Conservation (phyloP, 2,113 vertebrate species). For the Myiopsitta monachus region DNA sequence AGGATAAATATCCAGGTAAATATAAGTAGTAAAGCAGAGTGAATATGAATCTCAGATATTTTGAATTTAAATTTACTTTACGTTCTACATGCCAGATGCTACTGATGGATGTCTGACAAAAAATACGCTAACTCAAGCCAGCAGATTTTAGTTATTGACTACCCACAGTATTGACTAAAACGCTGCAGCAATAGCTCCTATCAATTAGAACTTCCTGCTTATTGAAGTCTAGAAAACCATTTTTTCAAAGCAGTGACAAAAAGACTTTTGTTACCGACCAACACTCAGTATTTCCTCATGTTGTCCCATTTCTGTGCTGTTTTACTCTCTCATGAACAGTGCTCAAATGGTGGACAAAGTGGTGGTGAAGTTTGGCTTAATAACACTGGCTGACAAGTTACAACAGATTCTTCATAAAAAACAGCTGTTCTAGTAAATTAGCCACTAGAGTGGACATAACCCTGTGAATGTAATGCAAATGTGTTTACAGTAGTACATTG, state of each 20-base stretch:
- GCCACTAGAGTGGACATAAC: background rate
- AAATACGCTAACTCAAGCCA: background rate
- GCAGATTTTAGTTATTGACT: background rate
- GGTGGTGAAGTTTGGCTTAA: background rate
- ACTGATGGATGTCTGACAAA: background rate
- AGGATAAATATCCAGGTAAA: background rate
- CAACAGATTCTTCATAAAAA: background rate
- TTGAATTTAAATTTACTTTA: background rate
- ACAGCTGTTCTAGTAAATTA: background rate
- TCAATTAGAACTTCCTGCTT: background rate
- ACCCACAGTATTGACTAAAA: background rate
- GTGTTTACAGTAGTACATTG: background rate
- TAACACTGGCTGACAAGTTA: background rate
- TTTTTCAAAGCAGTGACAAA: background rate
- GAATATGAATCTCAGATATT: background rate
- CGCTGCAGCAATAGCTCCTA: background rate
- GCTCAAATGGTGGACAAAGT: background rate
- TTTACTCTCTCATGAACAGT: background rate
- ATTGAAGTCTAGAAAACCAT: background rate
- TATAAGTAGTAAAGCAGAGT: background rate
- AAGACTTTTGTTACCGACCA: background rate
- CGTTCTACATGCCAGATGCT: background rate
- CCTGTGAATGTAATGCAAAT: background rate
- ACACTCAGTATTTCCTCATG: background rate
- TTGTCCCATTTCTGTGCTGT: background rate